A percentile compares a stretch with the other conserved stretches of the same genome.
Evolutionary conservation across 1,140 invertebrate genomes (phyloP).

Genomic region (Aradophagus sp.): DNA sequence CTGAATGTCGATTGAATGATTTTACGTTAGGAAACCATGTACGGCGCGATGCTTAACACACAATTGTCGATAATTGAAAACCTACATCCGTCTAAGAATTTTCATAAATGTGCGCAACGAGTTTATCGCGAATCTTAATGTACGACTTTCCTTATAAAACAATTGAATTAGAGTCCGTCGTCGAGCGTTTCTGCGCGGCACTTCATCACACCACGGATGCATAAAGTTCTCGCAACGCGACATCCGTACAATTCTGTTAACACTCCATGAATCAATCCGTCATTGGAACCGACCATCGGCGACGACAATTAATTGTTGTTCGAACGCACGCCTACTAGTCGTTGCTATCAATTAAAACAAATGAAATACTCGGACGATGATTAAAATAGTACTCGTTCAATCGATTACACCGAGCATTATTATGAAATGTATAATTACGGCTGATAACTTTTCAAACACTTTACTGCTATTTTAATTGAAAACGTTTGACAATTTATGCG

Average conservation of each 20-base stretch:
- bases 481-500: too few relatives aligned
- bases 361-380: too few relatives aligned
- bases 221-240: conserved; percentile 37
- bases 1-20: too few relatives aligned
- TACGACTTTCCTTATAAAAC: conserved; percentile 26
- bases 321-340: conserved; percentile 24
- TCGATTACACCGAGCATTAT: conserved; percentile 1
- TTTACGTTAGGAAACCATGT: background rate
- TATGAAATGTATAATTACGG: too few relatives aligned
- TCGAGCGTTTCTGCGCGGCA: conserved; percentile 9
- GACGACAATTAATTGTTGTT: conserved; percentile 23
- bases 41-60: conserved; percentile 21
- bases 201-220: conserved; percentile 32
- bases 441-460: too few relatives aligned
- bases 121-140: conserved; percentile 34
- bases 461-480: too few relatives aligned
- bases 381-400: background rate
- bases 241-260: conserved; percentile 44
- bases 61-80: conserved; percentile 16
- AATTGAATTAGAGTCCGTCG: conserved; percentile 29
- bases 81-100: conserved; percentile 15
- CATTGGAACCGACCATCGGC: conserved; percentile 3
- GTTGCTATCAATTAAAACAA: conserved; percentile 15
- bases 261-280: conserved; percentile 50
- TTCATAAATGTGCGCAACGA: conserved; percentile 28